A percentile compares a stretch with the other conserved stretches of the same genome.
phyloP scores from a whole-genome alignment of 2,797 vertebrate genomes.

The Notamacropus eugenii region DNA sequence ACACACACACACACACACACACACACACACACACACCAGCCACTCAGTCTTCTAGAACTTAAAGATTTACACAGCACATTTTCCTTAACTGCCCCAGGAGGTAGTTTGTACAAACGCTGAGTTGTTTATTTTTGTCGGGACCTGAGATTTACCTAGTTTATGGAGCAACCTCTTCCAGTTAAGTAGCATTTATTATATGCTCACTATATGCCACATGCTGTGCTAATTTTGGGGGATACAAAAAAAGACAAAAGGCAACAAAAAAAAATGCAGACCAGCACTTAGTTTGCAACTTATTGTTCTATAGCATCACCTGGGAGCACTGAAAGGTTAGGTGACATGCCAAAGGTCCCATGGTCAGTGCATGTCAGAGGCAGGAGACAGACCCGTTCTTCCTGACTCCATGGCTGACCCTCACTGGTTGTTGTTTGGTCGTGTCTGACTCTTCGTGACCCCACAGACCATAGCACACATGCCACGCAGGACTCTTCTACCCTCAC shows the following conservation, averaged over 20 bases:
- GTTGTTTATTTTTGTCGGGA: background rate
- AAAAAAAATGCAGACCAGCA: background rate
- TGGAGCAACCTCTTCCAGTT: background rate
- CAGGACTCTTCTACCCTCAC: background rate
- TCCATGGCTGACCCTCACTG: background rate
- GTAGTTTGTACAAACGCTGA: background rate
- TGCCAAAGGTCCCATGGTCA: background rate
- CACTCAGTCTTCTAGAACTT: background rate
- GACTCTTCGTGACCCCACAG: too few relatives aligned
- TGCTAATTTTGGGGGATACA: background rate
- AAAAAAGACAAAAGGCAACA: background rate
- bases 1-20: too few relatives aligned
- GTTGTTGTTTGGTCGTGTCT: background rate
- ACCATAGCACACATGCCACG: background rate
- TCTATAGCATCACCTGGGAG: background rate
- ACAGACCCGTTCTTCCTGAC: background rate
- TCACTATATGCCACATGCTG: background rate
- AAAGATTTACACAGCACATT: background rate
- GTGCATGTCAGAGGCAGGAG: background rate
- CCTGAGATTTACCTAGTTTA: background rate
- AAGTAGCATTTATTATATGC: background rate
- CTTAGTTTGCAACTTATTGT: background rate
- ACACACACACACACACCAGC: background rate
- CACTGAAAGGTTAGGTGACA: background rate
- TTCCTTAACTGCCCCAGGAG: background rate